phyloP scores from a whole-genome alignment of 2,113 vertebrate species.

The Boleophthalmus pectinirostris region DNA sequence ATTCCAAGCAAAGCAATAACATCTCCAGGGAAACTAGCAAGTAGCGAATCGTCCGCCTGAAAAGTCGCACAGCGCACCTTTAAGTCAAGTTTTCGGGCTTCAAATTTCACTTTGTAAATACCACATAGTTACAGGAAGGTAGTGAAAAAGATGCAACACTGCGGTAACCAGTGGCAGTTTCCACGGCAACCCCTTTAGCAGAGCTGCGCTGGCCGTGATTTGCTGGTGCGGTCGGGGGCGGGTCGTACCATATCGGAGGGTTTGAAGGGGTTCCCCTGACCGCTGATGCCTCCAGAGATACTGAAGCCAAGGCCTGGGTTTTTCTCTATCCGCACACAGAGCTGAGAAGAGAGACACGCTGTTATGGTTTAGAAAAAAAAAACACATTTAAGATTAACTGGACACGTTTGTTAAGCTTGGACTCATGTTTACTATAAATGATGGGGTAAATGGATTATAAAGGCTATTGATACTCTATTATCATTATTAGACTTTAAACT shows the following conservation, averaged over 20 bases:
- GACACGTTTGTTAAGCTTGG: too few species aligned
- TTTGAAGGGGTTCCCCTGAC: slow-evolving; percentile 99
- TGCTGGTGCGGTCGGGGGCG: slow-evolving; percentile 50
- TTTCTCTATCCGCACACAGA: slow-evolving; percentile 99
- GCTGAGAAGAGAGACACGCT: slow-evolving; percentile 63
- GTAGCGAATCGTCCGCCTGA: neutral
- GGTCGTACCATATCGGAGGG: slow-evolving; percentile 96
- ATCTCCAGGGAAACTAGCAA: too few species aligned
- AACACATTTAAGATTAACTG: neutral
- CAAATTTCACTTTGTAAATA: neutral
- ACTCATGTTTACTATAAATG: too few species aligned
- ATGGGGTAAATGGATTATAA: too few species aligned
- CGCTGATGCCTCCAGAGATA: slow-evolving; percentile 98
- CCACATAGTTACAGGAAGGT: slow-evolving; percentile 31
- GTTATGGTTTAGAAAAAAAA: neutral
- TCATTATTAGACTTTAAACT: too few species aligned
- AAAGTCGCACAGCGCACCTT: slow-evolving; percentile 1
- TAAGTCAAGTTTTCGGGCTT: too few species aligned
- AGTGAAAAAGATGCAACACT: slow-evolving; percentile 52
- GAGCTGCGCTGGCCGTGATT: slow-evolving; percentile 56
- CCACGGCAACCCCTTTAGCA: slow-evolving; percentile 73
- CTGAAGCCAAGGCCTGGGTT: slow-evolving; percentile 98
- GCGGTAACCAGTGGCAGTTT: slow-evolving; percentile 70
- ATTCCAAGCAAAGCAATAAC: too few species aligned
- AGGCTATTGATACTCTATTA: too few species aligned